Evolutionary conservation across 1,140 invertebrate genomes (phyloP).

Genomic region (Pseudomyrmex concolor): DNA sequence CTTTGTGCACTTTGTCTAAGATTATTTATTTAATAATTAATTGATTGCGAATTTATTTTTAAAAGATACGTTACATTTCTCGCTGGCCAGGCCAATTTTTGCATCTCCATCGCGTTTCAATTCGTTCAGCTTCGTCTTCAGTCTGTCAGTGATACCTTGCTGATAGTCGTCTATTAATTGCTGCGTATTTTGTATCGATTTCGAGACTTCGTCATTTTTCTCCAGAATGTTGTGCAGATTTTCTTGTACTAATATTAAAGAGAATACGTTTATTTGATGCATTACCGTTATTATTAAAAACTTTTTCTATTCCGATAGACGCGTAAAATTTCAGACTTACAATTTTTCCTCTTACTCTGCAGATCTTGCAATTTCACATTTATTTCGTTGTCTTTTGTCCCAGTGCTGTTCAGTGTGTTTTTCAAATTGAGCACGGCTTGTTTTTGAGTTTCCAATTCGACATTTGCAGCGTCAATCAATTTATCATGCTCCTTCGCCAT

Average conservation of each 20-base stretch:
- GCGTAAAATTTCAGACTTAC: conserved; percentile 61
- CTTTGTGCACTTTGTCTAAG: background rate
- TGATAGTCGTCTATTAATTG: conserved; percentile 82
- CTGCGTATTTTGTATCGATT: conserved; percentile 81
- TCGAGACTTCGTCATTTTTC: conserved; percentile 69
- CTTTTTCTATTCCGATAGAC: too few relatives aligned
- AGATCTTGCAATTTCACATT: conserved; percentile 83
- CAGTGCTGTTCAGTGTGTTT: conserved; percentile 84
- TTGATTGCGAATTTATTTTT: background rate
- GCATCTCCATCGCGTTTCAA: conserved; percentile 87
- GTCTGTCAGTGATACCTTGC: conserved; percentile 77
- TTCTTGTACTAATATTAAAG: conserved; percentile 74
- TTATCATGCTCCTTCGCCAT: conserved; percentile 79
- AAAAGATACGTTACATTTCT: conserved; percentile 75
- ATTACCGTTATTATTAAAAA: background rate
- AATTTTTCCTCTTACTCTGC: conserved; percentile 76
- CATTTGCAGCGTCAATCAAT: conserved; percentile 69
- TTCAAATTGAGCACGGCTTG: conserved; percentile 84
- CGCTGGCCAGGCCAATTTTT: conserved; percentile 83
- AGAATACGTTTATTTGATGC: background rate
- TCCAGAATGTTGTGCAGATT: conserved; percentile 67
- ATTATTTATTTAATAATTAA: background rate
- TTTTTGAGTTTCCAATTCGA: conserved; percentile 82
- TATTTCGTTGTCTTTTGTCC: conserved; percentile 86
- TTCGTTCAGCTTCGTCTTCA: conserved; percentile 85